Percentiles rank a stretch among this genome's conserved stretches.
Evolutionary conservation across 2,888 invertebrate species (phyloP).

Genomic region (Urechis unicinctus): DNA sequence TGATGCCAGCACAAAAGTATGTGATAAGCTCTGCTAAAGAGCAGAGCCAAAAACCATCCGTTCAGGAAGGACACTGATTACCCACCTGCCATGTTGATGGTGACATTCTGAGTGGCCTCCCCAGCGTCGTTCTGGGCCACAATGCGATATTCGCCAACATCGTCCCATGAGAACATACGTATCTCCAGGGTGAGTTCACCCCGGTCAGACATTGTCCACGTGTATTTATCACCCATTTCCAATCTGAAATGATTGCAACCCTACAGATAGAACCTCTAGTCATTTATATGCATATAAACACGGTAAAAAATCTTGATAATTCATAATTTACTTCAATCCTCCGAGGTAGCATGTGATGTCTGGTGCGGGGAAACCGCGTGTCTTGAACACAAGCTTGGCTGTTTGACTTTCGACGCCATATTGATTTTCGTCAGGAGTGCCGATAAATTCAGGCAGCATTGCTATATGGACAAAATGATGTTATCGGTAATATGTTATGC

Average conservation of each 20-base stretch:
- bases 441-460: conserved; percentile 32
- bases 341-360: conserved; percentile 78
- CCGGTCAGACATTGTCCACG: conserved; percentile 57
- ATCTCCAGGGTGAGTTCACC: conserved; percentile 47
- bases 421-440: conserved; percentile 77
- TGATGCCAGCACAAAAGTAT: too few relatives aligned
- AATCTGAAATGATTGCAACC: conserved; percentile 15
- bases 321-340: conserved; percentile 2
- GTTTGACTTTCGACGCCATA: conserved; percentile 91
- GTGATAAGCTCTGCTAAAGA: too few relatives aligned
- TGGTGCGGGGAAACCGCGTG: conserved; percentile 94
- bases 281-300: neutral
- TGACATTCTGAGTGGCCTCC: conserved; percentile 78
- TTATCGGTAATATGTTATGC: neutral
- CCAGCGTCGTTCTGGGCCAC: conserved; percentile 92
- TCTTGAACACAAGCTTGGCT: conserved; percentile 84
- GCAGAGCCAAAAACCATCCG: too few relatives aligned
- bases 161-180: conserved; percentile 57
- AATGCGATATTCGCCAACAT: conserved; percentile 91
- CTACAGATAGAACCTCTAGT: too few relatives aligned
- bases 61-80: too few relatives aligned
- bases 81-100: conserved; percentile 69
- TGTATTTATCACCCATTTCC: conserved; percentile 21
- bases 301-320: neutral
- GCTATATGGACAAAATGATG: too few relatives aligned